Percentiles rank a stretch among this genome's conserved stretches.
Conservation (phyloP, 1,140 invertebrate species). For the Lanistes nyassanus region DNA sequence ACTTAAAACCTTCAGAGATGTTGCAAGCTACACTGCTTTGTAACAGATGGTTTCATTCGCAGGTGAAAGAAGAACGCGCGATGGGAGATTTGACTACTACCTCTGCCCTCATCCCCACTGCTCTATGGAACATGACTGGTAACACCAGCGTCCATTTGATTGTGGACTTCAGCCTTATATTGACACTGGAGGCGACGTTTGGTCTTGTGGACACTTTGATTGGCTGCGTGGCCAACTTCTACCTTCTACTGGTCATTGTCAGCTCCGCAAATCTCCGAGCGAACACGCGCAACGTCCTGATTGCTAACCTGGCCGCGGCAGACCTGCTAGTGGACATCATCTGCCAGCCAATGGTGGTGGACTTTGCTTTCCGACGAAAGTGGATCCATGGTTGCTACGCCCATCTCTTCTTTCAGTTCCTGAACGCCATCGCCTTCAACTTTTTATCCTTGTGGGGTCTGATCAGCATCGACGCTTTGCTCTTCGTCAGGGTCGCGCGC, state of each 20-base stretch:
- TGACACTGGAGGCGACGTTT: neutral
- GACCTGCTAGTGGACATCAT: constrained; percentile 13
- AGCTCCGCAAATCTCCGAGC: neutral
- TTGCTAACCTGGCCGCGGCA: constrained; percentile 3
- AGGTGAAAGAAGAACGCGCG: no score
- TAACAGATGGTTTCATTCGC: no score
- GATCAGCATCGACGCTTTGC: neutral
- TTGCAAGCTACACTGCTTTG: no score
- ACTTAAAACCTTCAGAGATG: no score
- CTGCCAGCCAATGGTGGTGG: neutral
- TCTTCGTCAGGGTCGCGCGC: neutral
- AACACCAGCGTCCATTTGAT: no score
- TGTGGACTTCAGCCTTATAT: neutral
- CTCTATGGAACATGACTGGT: no score
- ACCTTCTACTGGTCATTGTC: constrained; percentile 11
- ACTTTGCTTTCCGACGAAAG: neutral
- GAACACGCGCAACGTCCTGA: constrained; percentile 4
- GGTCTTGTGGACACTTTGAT: neutral
- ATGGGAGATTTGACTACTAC: no score
- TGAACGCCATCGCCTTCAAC: neutral
- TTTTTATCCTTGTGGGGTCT: constrained; percentile 14
- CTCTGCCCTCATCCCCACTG: no score
- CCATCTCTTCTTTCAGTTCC: neutral
- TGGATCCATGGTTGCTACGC: constrained; percentile 14
- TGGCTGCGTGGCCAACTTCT: neutral